phyloP scores from a whole-genome alignment of 2,113 vertebrate species.

The Prinia subflava region DNA sequence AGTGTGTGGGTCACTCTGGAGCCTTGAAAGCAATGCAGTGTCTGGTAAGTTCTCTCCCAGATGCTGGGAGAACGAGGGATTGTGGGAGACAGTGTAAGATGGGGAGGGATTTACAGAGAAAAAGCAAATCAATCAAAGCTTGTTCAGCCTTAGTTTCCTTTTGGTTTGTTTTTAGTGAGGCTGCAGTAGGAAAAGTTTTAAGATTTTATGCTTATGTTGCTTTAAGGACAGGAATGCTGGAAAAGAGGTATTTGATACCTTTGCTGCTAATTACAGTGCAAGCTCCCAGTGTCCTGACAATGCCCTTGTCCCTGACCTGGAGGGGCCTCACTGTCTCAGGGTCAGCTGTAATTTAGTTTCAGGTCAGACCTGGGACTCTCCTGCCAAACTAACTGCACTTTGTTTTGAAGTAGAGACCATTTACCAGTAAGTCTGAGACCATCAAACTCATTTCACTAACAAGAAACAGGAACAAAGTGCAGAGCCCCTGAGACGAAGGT shows the following conservation, averaged over 20 bases:
- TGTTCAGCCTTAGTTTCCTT: not conserved
- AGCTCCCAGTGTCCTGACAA: conserved; percentile 59
- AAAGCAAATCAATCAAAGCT: not conserved
- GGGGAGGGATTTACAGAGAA: conserved; percentile 25
- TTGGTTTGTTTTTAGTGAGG: not conserved
- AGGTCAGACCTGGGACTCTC: conserved; percentile 62
- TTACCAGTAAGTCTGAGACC: conserved; percentile 55
- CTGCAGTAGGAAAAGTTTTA: not conserved
- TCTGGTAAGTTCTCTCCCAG: conserved; percentile 30
- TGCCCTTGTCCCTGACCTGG: conserved; percentile 67
- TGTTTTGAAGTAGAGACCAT: conserved; percentile 63
- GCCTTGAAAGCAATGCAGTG: not conserved
- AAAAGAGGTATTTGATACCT: conserved; percentile 61
- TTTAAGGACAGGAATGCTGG: conserved; percentile 59
- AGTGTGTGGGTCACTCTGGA: conserved; percentile 11
- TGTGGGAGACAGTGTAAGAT: conserved; percentile 11
- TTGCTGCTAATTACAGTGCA: conserved; percentile 64
- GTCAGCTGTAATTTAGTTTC: conserved; percentile 68
- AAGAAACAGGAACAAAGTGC: conserved; percentile 60
- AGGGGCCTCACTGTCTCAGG: conserved; percentile 60
- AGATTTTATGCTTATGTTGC: conserved; percentile 44
- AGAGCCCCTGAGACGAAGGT: conserved; percentile 41
- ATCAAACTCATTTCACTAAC: conserved; percentile 60
- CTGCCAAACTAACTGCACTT: conserved; percentile 52
- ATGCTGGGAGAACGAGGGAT: conserved; percentile 7